Evolutionary conservation across 2,888 invertebrate species (phyloP).

Genomic region (Calephelis perditalis): DNA sequence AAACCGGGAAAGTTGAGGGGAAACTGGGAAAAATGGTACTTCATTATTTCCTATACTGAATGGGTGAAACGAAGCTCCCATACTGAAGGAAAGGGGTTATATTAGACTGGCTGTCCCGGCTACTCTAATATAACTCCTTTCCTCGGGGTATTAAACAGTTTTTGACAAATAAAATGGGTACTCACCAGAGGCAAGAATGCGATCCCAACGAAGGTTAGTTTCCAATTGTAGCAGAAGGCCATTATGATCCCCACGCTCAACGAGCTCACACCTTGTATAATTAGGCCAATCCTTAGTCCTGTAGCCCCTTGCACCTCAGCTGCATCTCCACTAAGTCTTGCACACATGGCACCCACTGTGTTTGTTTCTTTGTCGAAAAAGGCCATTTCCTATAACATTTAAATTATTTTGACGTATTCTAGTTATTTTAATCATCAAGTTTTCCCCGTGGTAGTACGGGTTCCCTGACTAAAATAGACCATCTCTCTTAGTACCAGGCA

Average conservation of each 20-base stretch:
- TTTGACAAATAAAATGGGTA: slow-evolving; percentile 19
- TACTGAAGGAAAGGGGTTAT: too few species aligned
- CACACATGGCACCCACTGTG: slow-evolving; percentile 80
- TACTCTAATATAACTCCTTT: too few species aligned
- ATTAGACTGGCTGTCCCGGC: too few species aligned
- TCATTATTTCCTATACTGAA: too few species aligned
- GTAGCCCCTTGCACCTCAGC: slow-evolving; percentile 82
- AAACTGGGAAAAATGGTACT: too few species aligned
- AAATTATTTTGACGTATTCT: neutral
- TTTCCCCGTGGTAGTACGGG: too few species aligned
- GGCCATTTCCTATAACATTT: slow-evolving; percentile 72
- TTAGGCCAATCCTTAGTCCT: slow-evolving; percentile 78
- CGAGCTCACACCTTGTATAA: slow-evolving; percentile 79
- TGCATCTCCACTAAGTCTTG: slow-evolving; percentile 80
- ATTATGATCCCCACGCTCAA: slow-evolving; percentile 77
- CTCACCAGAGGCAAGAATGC: slow-evolving; percentile 79
- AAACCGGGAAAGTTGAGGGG: too few species aligned
- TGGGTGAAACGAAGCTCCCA: too few species aligned
- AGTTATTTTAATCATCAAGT: too few species aligned
- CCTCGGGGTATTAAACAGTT: too few species aligned
- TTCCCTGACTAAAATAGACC: too few species aligned
- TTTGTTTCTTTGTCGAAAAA: slow-evolving; percentile 80
- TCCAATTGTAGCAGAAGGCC: slow-evolving; percentile 79
- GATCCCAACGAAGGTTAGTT: slow-evolving; percentile 79
- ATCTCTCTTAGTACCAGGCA: too few species aligned